Evolutionary conservation across 2,888 invertebrate species (phyloP), one percentile per base, ranked within the genome.

Genomic region (Dolichopus griseipennis): DNA sequence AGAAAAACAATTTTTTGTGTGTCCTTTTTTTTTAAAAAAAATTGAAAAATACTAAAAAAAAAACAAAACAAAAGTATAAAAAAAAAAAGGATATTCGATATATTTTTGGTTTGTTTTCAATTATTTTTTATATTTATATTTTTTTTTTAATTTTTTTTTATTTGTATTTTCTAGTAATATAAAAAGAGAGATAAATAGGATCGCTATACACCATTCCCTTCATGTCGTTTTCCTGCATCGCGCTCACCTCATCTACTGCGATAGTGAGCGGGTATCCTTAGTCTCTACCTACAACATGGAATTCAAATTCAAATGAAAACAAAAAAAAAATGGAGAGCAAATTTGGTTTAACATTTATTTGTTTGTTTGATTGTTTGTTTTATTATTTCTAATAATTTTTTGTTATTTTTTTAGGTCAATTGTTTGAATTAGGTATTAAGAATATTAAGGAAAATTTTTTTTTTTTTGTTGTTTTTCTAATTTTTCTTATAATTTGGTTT

Each of bases 361-460:
- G 27, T 27, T 27, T 27, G 27, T 27, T 27, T 27, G 27, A 15
- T 41, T 41, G 41, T 41, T 41, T 41, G 9, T 41, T 41, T 12
- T 41, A 15, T 41, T 41, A 41, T 41, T 41, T 41, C 5, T 27
- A 27, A 27, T 27, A 27, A 4, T 27, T 12, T 12, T 37, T 37
- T 52, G 9, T 52, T 52, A 4, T 6, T 37, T 37, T 37, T 52
- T 52, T 52, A 52, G 52, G 52, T 52, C 52, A 52, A 52, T 52
- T 52, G 52, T 52, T 52, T 52, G 52, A 52, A 52, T 52, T 52
- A 52, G 52, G 52, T 52, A 52, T 52, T 52, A 52, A 52, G 52
- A 15, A 52, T 52, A 52, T 52, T 52, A 52, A 52, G 18, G 15
- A 52, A 27, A 12, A 52, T 18, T 52, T 15, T n/a, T 52, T 18